Evolutionary conservation across 2,113 vertebrate genomes (phyloP).

Genomic region (Pseudopodoces humilis): DNA sequence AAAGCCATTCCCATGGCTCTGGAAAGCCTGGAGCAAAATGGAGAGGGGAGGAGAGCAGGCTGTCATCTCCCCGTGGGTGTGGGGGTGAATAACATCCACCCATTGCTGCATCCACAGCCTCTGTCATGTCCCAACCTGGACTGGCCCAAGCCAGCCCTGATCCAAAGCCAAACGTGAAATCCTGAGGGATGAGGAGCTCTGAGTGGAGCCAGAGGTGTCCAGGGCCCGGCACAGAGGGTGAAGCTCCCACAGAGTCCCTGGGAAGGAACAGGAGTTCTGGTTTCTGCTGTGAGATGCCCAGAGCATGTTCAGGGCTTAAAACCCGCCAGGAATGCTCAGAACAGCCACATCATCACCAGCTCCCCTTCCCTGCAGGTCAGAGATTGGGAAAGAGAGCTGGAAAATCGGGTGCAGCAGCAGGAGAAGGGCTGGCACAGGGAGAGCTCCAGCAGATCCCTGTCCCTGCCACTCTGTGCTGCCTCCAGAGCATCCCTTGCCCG

Average conservation of each 20-base stretch:
- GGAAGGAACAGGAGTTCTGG: background rate
- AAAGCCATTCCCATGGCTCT: background rate
- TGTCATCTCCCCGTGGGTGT: background rate
- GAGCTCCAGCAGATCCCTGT: background rate
- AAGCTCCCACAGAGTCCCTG: fast-evolving
- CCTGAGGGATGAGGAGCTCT: background rate
- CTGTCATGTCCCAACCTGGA: background rate
- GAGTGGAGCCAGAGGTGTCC: background rate
- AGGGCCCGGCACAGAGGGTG: background rate
- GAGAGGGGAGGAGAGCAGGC: background rate
- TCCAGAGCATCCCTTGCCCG: fast-evolving
- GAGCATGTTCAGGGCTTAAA: background rate
- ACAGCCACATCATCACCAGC: background rate
- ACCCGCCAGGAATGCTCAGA: background rate
- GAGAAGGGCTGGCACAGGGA: background rate
- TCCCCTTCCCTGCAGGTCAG: background rate
- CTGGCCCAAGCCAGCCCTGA: background rate
- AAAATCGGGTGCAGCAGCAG: background rate
- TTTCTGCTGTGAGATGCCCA: background rate
- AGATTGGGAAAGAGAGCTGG: background rate
- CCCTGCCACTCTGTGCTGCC: background rate
- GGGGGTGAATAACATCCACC: background rate
- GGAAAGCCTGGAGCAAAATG: background rate
- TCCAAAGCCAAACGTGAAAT: background rate
- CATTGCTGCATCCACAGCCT: background rate